Evolutionary conservation across 2,113 vertebrate genomes (phyloP).

Genomic region (Gymnobelideus leadbeateri): DNA sequence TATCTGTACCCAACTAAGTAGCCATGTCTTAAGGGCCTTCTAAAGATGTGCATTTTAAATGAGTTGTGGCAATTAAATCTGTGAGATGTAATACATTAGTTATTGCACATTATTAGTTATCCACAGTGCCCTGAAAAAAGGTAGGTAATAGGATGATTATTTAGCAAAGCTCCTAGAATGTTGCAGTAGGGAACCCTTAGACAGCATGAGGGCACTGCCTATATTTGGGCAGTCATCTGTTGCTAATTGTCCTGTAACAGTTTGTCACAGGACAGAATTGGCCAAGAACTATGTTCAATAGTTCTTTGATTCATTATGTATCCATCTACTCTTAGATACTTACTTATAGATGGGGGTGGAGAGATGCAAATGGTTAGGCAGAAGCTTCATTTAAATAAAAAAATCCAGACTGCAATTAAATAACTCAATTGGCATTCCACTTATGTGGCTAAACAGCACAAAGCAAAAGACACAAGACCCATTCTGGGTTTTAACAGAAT

Average conservation of each 20-base stretch:
- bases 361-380: background rate
- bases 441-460: background rate
- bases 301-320: background rate
- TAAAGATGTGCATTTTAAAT: background rate
- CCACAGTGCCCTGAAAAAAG: background rate
- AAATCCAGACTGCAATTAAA: background rate
- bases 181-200: background rate
- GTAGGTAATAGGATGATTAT: background rate
- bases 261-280: background rate
- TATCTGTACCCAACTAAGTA: background rate
- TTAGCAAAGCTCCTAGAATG: background rate
- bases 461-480: background rate
- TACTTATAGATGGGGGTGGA: background rate
- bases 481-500: background rate
- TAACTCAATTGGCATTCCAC: background rate
- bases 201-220: background rate
- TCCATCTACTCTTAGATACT: too few relatives aligned
- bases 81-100: background rate
- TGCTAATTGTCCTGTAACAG: background rate
- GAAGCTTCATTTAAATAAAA: background rate
- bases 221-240: background rate
- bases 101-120: background rate
- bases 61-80: background rate
- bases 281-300: background rate
- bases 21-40: background rate